Base-by-base conservation (phyloP, 2,888 invertebrate species). In the Cantharis rustica region DNA sequence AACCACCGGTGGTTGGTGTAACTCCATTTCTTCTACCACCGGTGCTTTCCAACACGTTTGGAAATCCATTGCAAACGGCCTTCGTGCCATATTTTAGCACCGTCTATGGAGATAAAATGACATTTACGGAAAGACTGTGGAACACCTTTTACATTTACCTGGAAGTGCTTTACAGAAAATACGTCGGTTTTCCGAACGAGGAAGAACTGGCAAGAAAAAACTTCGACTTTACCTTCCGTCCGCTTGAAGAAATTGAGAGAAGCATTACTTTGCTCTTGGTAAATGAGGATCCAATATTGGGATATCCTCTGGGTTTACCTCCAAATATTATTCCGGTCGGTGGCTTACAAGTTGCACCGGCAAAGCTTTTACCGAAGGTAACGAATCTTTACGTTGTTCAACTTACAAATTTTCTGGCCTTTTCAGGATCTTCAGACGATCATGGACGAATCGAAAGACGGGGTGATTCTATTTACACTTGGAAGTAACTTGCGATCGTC, bases 311-410 rank as follows among this genome's bases (percentile, higher is more conserved):
- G 79, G 82, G 85, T 0, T 69, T 86, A 16, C 80, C 86, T 13
- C 86, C 87, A 10, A 86, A 87, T 78, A 84, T 87, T 69, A 86
- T 87, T 61, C 84, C 86, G 31, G 85, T 87, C 26, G 87, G 86
- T 26, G 87, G 87, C 20, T 75, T 87, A 16, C 87, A 88, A 72
- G 82, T 84, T 7, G 79, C 81, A 75, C 73, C 81, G 66, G 69
- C 82, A 0, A 82, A 84, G 79, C 16, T 62, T 23, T 75, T 87
- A 75, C 84, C 86, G 26, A 16, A 66, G 86, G 86, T 82, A 75
- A 16, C 7, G 4, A 16, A 63, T 15, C 11, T 16, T 20, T 3
- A 17, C n/a, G 2, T 16, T 5, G 10, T 17, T 10, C 11, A 0
- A 64, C 9, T 64, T 7, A n/a, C 9, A 20, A 17, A 17, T 64